Base-by-base conservation (phyloP, 2,888 invertebrate genomes). In the Aphidoletes aphidimyza region DNA sequence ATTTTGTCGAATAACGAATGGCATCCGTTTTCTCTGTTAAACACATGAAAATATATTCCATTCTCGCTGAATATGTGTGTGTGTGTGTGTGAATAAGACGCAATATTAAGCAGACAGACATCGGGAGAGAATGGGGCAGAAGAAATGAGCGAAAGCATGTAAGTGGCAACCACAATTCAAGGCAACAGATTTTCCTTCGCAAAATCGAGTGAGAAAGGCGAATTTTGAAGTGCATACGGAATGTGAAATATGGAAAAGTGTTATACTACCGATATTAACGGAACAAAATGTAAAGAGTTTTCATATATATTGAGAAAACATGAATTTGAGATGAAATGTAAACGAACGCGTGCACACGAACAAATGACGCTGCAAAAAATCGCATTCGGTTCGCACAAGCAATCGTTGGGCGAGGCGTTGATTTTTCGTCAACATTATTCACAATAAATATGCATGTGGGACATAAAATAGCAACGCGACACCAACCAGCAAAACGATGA, bases 1-100 rank as follows among this genome's bases (percentile, higher is more conserved):
- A 69, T 69, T 69, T 69, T 69, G 69, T 69, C 1, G 34, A 69
- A 69, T 69, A 69, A 69, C 69, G 69, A 69, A 69, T 69, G 69
- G 69, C 34, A 69, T 69, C 69, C 69, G 69, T 69, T 69, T 14
- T n/a, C n/a, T n/a, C n/a, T n/a, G n/a, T 26, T 69, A 69, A 1
- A 47, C 54, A 69, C 69, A 69, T 69, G 11, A 69, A 69, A 69
- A 30, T 14, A 30, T 30, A 69, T 69, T 69, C 14, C 22, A 22
- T 22, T 54, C 17, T 47, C n/a, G 17, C 47, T 17, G 19, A 47
- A 19, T 17, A 19, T 47, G 47, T 17, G 17, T 47, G 47, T 17
- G 2, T 54, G 54, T 11, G 22, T 22, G 6, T n/a, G 54, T n/a
- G n/a, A n/a, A n/a, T n/a, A n/a, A 42, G 42, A 14, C 42, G 42